phyloP scores from a whole-genome alignment of 2,797 vertebrate species.

The Huso huso region DNA sequence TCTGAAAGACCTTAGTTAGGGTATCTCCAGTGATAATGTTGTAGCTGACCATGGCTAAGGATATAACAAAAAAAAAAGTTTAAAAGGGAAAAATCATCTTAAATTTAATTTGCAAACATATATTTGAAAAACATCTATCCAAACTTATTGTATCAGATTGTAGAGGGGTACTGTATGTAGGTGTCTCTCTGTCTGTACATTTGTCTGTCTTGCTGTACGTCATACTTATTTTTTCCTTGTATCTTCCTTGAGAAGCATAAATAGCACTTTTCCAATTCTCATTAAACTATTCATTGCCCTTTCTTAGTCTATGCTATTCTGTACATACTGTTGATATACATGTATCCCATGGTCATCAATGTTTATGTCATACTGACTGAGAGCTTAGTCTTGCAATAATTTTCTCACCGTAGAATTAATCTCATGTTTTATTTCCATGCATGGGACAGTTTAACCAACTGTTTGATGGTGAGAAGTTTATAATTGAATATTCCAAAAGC shows the following conservation, averaged over 20 bases:
- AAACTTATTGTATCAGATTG: neutral
- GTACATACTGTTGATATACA: too few relatives aligned
- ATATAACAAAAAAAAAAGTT: constrained; percentile 15
- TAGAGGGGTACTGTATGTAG: too few relatives aligned
- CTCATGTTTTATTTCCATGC: neutral
- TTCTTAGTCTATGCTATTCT: too few relatives aligned
- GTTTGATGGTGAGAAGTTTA: neutral
- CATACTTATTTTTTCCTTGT: too few relatives aligned
- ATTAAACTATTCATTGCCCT: too few relatives aligned
- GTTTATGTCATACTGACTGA: too few relatives aligned
- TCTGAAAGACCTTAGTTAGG: constrained; percentile 86
- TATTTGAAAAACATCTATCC: neutral
- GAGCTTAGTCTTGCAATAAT: neutral
- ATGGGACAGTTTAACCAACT: neutral
- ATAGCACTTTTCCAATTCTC: too few relatives aligned
- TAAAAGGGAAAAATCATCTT: neutral
- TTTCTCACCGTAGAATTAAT: neutral
- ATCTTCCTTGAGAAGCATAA: too few relatives aligned
- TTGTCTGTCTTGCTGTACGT: too few relatives aligned
- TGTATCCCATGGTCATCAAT: too few relatives aligned
- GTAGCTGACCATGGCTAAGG: constrained; percentile 93
- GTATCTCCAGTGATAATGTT: constrained; percentile 92
- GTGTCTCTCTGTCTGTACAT: too few relatives aligned
- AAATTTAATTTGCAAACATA: neutral
- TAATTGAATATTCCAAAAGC: neutral